phyloP scores from a whole-genome alignment of 1,140 invertebrate species.

The Formica exsecta region DNA sequence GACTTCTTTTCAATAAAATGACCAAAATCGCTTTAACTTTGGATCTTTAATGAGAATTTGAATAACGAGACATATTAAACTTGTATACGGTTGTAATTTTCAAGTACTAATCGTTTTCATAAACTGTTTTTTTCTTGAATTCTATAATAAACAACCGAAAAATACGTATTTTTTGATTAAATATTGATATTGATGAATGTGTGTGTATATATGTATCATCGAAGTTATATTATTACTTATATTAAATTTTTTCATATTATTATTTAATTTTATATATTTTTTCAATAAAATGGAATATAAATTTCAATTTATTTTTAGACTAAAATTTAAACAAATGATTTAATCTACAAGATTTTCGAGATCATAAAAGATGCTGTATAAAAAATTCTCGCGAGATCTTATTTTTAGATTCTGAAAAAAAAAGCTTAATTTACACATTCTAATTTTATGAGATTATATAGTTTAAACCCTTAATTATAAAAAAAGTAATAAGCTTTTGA shows the following conservation, averaged over 20 bases:
- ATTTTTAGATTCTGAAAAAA: background rate
- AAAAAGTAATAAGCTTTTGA: slow-evolving; percentile 14
- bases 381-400: background rate
- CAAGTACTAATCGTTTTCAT: background rate
- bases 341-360: background rate
- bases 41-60: background rate
- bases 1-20: background rate
- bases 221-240: no score
- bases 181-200: background rate
- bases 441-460: slow-evolving; percentile 16
- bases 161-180: background rate
- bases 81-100: background rate
- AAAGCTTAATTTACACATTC: background rate
- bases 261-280: background rate
- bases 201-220: no score
- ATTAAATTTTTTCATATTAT: background rate
- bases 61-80: background rate
- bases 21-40: background rate
- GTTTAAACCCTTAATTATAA: background rate
- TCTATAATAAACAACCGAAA: background rate
- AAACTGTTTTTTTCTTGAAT: background rate
- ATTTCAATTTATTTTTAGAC: background rate
- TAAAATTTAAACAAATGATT: background rate
- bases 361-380: background rate
- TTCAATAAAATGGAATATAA: background rate